Evolutionary conservation across 2,888 invertebrate genomes (phyloP), one percentile per base, ranked within the genome.

Genomic region (Diaphora mendica): DNA sequence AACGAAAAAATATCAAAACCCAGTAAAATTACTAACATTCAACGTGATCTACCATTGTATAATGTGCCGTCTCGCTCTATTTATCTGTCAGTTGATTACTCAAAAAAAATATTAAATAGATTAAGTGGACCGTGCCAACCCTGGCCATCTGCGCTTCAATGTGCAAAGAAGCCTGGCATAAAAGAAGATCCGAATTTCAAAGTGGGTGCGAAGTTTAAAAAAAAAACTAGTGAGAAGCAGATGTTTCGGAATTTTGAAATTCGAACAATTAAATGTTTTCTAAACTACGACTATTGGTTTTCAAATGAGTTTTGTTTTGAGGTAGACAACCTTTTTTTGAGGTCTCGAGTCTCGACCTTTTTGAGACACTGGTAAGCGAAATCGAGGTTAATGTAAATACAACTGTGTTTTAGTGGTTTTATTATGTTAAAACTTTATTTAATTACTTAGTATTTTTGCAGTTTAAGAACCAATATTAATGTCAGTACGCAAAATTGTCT

Each of bases 171-270:
- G 76, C 79, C 73, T 76, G 80, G 76, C 73, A 84, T 79, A 81
- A 82, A 78, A 82, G 81, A 79, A 82, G 33, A 55, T 79, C 79
- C 79, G 77, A 84, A 82, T 80, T 77, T 76, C 74, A 80, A 89
- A 91, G 89, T 91, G 88, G 89, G 89, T 89, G 91, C 91, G 82
- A 92, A 91, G 88, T 89, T 74, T 75, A 77, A 73, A 71, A 48
- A 70, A 48, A 69, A 75, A 77, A n/a, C n/a, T 80, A 74, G 72
- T 79, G 66, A n/a, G 62, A 8, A 68, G 78, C 84, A 84, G 84
- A 83, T 87, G 86, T 85, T 78, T 76, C 71, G 64, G 35, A 75
- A 69, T 78, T 59, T 67, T 17, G 23, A 59, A 55, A 77, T 75
- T 78, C 78, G 78, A 74, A 70, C 82, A 81, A 81, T 77, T 51